Evolutionary conservation across 2,888 invertebrate genomes (phyloP).

Genomic region (Agonopterix alstromeriana): DNA sequence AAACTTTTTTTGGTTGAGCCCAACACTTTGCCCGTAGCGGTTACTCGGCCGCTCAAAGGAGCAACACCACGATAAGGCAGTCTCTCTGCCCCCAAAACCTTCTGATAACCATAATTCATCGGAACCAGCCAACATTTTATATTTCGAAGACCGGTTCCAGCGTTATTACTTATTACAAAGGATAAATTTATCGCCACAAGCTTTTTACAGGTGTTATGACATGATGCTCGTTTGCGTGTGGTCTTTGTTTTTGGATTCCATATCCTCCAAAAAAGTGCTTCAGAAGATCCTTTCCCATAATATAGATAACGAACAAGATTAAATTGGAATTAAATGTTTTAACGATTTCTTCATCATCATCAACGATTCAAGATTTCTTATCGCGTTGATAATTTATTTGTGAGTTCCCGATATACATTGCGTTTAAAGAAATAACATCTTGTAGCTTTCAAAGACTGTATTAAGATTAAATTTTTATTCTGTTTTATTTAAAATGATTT

Average conservation of each 20-base stretch:
- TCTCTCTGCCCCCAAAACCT: slow-evolving; percentile 32
- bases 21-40: not conserved
- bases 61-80: slow-evolving; percentile 29
- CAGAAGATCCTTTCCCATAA: too few species aligned
- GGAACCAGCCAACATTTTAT: slow-evolving; percentile 12
- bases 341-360: too few species aligned
- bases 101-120: slow-evolving; percentile 43
- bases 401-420: too few species aligned
- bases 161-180: slow-evolving; percentile 4
- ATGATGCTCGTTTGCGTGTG: slow-evolving; percentile 2
- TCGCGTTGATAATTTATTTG: too few species aligned
- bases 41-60: slow-evolving; percentile 21
- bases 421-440: too few species aligned
- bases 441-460: too few species aligned
- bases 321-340: too few species aligned
- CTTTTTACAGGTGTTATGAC: slow-evolving; percentile 4
- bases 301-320: too few species aligned
- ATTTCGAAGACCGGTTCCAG: slow-evolving; percentile 5
- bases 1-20: not conserved
- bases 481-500: too few species aligned
- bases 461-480: too few species aligned
- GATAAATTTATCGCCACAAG: slow-evolving; percentile 3
- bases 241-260: not conserved
- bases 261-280: too few species aligned
- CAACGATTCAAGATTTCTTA: too few species aligned